Evolutionary conservation across 2,888 invertebrate species (phyloP).

Genomic region (Salticus scenicus): DNA sequence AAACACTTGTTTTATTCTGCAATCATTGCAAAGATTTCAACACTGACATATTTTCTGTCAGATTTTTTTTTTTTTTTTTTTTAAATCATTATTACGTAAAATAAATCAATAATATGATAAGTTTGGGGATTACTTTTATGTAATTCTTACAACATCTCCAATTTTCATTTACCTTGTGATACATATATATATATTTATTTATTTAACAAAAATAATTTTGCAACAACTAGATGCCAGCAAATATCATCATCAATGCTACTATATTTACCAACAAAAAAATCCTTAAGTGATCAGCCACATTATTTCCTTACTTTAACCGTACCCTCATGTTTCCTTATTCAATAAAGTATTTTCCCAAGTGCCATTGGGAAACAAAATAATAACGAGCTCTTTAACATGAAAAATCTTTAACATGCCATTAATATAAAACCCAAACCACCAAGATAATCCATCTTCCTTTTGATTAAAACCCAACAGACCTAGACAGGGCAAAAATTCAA

Average conservation of each 20-base stretch:
- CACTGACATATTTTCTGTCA: no score
- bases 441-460: background rate
- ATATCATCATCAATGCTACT: background rate
- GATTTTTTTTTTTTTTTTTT: no score
- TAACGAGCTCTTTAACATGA: background rate
- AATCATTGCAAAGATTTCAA: no score
- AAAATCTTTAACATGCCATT: slow-evolving; percentile 2
- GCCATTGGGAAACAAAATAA: background rate
- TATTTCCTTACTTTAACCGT: background rate
- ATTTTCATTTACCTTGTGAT: no score
- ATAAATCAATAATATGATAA: no score
- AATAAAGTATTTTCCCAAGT: background rate
- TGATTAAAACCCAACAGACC: slow-evolving; percentile 5
- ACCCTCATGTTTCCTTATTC: background rate
- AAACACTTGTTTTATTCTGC: no score
- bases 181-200: no score
- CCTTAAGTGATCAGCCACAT: background rate
- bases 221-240: no score
- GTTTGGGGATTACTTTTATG: no score
- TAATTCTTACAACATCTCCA: no score
- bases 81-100: no score
- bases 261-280: background rate
- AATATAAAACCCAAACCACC: slow-evolving; percentile 6
- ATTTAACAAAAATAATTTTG: no score
- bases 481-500: slow-evolving; percentile 6